phyloP scores from a whole-genome alignment of 2,797 vertebrate genomes.

The Emydoidea blandingii region DNA sequence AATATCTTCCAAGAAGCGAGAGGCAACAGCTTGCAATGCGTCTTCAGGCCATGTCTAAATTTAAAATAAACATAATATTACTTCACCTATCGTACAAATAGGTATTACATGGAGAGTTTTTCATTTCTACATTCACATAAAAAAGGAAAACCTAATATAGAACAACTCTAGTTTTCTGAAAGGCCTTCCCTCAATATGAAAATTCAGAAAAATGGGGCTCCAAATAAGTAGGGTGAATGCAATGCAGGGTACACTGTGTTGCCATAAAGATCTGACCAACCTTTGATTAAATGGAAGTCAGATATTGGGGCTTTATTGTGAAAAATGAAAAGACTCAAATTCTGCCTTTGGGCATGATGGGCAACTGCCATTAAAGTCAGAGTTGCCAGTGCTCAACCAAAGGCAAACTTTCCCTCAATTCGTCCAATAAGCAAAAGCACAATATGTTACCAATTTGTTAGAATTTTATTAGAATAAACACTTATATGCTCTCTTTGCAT shows the following conservation, averaged over 20 bases:
- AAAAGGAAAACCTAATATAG: not conserved
- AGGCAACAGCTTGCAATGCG: conserved; percentile 92
- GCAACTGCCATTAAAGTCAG: not conserved
- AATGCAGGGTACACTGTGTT: not conserved
- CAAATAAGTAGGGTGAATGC: not conserved
- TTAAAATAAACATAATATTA: not conserved
- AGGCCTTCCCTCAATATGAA: not conserved
- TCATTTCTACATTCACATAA: not conserved
- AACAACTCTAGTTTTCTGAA: not conserved
- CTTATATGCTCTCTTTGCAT: not conserved
- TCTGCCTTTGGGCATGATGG: not conserved
- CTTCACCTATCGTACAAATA: not conserved
- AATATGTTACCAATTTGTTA: not conserved
- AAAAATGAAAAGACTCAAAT: not conserved
- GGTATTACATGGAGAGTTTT: not conserved
- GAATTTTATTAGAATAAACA: not conserved
- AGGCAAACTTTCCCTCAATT: not conserved
- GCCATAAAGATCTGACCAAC: not conserved
- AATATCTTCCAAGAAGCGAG: conserved; percentile 89
- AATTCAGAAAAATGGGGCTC: not conserved
- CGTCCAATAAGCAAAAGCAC: not conserved
- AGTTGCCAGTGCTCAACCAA: not conserved
- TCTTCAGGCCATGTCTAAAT: conserved; percentile 92
- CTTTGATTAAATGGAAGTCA: not conserved
- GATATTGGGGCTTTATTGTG: not conserved